phyloP scores from a whole-genome alignment of 2,797 vertebrate species.

The Diceros bicornis region DNA sequence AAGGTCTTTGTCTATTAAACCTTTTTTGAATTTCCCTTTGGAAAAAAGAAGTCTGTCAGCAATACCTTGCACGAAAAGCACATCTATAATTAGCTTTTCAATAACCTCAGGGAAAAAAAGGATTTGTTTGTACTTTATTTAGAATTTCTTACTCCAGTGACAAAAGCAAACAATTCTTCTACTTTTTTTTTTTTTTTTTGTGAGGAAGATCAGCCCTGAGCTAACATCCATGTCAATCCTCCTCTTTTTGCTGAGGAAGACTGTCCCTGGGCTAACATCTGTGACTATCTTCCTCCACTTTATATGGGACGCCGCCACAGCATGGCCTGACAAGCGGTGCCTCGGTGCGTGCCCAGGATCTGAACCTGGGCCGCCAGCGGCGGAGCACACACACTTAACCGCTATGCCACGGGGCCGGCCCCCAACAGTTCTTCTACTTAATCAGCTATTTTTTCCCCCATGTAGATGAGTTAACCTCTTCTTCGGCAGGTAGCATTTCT shows the following conservation, averaged over 20 bases:
- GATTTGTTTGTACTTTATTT: slow-evolving; percentile 53
- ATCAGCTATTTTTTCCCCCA: not conserved
- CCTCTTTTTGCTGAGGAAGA: too few relatives aligned
- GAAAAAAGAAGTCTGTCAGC: slow-evolving; percentile 64
- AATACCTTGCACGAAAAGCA: slow-evolving; percentile 57
- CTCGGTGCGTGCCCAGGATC: too few relatives aligned
- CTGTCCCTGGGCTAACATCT: too few relatives aligned
- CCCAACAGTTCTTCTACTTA: slow-evolving; percentile 9
- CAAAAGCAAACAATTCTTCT: slow-evolving; percentile 42
- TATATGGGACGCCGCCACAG: too few relatives aligned
- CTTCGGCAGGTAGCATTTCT: slow-evolving; percentile 9
- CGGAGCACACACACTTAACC: too few relatives aligned
- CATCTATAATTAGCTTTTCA: slow-evolving; percentile 73
- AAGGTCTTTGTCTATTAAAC: slow-evolving; percentile 81
- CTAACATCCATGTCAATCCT: too few relatives aligned
- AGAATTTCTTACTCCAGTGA: slow-evolving; percentile 58
- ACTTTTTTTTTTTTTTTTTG: not conserved
- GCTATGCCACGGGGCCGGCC: too few relatives aligned
- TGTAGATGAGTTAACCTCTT: slow-evolving; percentile 1
- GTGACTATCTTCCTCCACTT: too few relatives aligned
- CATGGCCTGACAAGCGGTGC: too few relatives aligned
- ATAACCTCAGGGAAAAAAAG: not conserved
- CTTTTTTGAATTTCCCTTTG: slow-evolving; percentile 77
- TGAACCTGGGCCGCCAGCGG: too few relatives aligned
- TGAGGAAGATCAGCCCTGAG: too few relatives aligned